Evolutionary conservation across 2,888 invertebrate genomes (phyloP), one percentile per base, ranked within the genome.

Genomic region (Diachrysia chrysitis): DNA sequence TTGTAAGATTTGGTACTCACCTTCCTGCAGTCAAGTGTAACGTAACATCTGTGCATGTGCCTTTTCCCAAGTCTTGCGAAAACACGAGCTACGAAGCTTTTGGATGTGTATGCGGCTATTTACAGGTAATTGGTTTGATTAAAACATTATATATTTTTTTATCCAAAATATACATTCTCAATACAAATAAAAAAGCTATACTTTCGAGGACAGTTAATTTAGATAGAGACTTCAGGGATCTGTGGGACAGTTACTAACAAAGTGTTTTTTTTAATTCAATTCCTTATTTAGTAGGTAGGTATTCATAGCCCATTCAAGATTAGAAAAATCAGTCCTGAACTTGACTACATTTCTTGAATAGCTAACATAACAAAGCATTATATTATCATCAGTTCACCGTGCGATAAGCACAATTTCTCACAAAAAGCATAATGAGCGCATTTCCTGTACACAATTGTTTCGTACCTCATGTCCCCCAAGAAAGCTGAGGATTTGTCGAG

Each of bases 401-500:
- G 67, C 67, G 58, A 17, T 66, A 54, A 54, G 48, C 51, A 64
- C 46, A 32, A 72, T 72, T 72, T 56, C 62, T 23, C 37, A 63
- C 56, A 71, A 71, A 76, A 73, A 63, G 42, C 63, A 65, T 81
- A 80, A 81, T 78, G 67, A 73, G 62, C 67, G 67, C 71, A 73
- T 81, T 80, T 80, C 79, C 82, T 76, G 29, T 55, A 55, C 56
- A 73, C 71, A 59, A 73, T 75, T 76, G 73, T 76, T 84, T 81
- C 74, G 74, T 82, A 80, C 73, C 78, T 79, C 67, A 71, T 66
- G 79, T 79, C 81, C 85, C 87, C 85, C 69, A 69, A 89, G 89
- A 90, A 89, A 88, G 81, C 78, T 80, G 84, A 85, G 89, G 93
- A 93, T 93, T 92, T 92, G 92, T 90, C 86, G 89, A 88, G 93